Base-by-base conservation (phyloP, 35 echinoderm and acorn worm species). In the Apostichopus japonicus region DNA sequence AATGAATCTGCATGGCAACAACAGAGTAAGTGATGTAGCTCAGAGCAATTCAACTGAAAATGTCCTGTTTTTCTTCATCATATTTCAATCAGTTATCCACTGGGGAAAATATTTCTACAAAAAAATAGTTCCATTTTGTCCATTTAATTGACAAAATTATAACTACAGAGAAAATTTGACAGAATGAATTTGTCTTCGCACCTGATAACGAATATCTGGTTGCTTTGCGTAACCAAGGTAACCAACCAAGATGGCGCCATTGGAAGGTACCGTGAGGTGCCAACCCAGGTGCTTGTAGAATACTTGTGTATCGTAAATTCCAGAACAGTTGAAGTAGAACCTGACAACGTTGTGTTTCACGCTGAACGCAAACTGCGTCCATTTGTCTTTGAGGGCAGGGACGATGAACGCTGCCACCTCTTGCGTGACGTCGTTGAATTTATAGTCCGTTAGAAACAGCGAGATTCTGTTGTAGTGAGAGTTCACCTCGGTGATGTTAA, bases 291-390 rank as follows among this genome's bases (percentile, higher is more conserved):
- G 90, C 55, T 79, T 77, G 67, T 79, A 67, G 58, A 91, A 91
- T 9, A 27, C 72, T 79, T 91, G 72, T 14, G 77, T 91, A 16
- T 8, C 19, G 90, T 79, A 91, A 10, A 67, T 10, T 77, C 90
- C 90, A 77, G 90, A 78, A 77, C 92, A 93, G 55, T 93, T 86
- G 17, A 55, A 62, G 27, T 93, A 93, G 19, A 93, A 93, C 1
- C 53, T 33, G 79, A 93, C 63, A 0, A 76, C 14, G 16, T 93
- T 86, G 56, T 77, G 77, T 58, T 93, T 72, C 15, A 93, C 82
- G 22, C 80, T 87, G 22, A 93, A 86, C 23, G 92, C 80, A 77
- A 93, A 87, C 52, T 77, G 79, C 5, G 81, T 86, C 92, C 92
- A 93, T 56, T 58, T 86, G 10, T 87, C 81, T 16, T 93, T 59